Evolutionary conservation across 2,888 invertebrate species (phyloP).

Genomic region (Leptogaster cylindrica): DNA sequence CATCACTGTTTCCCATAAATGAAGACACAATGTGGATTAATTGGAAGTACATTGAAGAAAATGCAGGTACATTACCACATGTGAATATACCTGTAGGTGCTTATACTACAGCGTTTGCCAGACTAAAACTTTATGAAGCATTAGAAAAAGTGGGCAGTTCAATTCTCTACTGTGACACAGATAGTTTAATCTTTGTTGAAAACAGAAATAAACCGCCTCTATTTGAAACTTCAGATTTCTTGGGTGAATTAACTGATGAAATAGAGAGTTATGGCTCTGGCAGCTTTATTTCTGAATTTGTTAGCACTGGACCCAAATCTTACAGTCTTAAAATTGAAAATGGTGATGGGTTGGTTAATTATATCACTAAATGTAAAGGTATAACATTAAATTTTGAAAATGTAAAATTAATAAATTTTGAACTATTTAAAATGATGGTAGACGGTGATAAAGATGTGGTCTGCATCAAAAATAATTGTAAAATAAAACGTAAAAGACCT

Average conservation of each 20-base stretch:
- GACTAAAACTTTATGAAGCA: conserved; percentile 5
- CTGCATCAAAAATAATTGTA: too few species aligned
- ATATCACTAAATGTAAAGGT: conserved; percentile 18
- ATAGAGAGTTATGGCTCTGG: conserved; percentile 3
- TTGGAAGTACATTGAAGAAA: conserved; percentile 3
- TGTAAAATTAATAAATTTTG: neutral
- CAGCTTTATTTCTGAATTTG: conserved; percentile 22
- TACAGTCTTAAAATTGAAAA: conserved; percentile 13
- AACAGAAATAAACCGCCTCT: neutral
- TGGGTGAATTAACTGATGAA: conserved; percentile 20
- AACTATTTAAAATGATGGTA: conserved; percentile 5
- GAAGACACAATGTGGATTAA: conserved; percentile 3
- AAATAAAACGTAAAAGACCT: too few species aligned
- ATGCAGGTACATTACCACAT: neutral
- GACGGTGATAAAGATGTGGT: too few species aligned
- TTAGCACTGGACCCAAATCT: conserved; percentile 15
- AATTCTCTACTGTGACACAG: conserved; percentile 22
- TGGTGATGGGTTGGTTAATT: neutral
- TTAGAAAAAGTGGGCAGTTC: neutral
- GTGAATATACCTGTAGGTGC: conserved; percentile 6
- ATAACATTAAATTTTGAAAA: conserved; percentile 10
- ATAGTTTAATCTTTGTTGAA: conserved; percentile 11
- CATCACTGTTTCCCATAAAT: neutral
- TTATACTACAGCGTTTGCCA: conserved; percentile 6
- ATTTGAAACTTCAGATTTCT: neutral